Percentiles rank a stretch among this genome's conserved stretches.
These are phyloP conservation scores for Cryptotermes secundus DNA, from an alignment of 1,140 invertebrate genomes.

Conservation along the genomic window DNA sequence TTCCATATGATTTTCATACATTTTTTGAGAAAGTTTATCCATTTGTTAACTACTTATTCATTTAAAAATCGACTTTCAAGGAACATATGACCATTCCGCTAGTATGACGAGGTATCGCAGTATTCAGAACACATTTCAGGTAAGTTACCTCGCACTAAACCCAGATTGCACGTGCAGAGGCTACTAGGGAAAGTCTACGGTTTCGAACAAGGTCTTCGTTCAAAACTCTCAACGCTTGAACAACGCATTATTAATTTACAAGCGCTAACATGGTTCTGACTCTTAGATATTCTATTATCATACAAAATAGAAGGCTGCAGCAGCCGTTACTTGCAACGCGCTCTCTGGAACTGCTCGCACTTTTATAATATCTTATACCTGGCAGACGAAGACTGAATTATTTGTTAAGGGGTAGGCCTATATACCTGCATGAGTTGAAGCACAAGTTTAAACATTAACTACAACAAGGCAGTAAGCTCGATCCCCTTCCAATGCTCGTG, in stretches of 20 bases:
- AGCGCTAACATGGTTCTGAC: conserved; percentile 32
- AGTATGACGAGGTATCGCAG: too few species aligned
- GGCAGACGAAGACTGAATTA: conserved; percentile 33
- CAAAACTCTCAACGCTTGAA: conserved; percentile 28
- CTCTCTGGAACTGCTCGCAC: conserved; percentile 27
- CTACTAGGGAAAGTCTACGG: conserved; percentile 13
- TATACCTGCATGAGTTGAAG: conserved; percentile 35
- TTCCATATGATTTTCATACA: too few species aligned
- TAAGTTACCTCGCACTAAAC: too few species aligned
- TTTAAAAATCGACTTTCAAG: too few species aligned
- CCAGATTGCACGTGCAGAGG: background rate
- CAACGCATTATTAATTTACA: conserved; percentile 33
- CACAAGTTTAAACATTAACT: conserved; percentile 34
- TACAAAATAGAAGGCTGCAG: conserved; percentile 33
- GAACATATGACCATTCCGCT: too few species aligned
- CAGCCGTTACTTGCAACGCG: background rate
- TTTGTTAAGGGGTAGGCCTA: conserved; percentile 29
- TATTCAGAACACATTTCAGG: too few species aligned
- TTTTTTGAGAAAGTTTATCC: too few species aligned
- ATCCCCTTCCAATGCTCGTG: conserved; percentile 35
- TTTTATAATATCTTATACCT: conserved; percentile 37
- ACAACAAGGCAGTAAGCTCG: conserved; percentile 33
- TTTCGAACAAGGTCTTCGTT: conserved; percentile 29
- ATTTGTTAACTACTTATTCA: too few species aligned
- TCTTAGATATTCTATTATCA: conserved; percentile 37